These are phyloP conservation scores for Crotalus viridis DNA, from an alignment of 2,113 vertebrate genomes.

Conservation along the genomic window DNA sequence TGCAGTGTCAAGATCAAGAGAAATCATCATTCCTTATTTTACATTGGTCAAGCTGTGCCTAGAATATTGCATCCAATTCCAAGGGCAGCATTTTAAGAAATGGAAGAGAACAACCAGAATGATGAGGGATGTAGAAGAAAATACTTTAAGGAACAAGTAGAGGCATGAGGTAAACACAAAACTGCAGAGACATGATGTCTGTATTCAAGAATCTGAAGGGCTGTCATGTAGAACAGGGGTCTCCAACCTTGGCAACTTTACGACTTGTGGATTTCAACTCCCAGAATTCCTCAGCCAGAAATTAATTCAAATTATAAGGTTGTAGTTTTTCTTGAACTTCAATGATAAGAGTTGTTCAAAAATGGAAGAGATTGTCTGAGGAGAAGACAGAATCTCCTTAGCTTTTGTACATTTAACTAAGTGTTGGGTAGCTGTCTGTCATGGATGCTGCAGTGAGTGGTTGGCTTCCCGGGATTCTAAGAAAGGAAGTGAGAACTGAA, in stretches of 20 bases:
- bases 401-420: not conserved
- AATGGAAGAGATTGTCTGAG: not conserved
- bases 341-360: not conserved
- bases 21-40: not conserved
- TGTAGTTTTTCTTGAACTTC: not conserved
- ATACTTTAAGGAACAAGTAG: not conserved
- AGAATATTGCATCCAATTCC: not conserved
- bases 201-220: not conserved
- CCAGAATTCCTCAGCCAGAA: not conserved
- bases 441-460: not conserved
- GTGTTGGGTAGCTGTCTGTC: not conserved
- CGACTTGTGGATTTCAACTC: too few relatives aligned
- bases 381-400: not conserved
- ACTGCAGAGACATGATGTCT: not conserved
- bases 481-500: not conserved
- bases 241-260: too few relatives aligned
- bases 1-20: not conserved
- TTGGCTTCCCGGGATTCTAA: not conserved
- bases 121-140: not conserved
- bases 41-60: not conserved
- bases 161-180: not conserved
- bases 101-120: not conserved
- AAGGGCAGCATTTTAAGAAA: not conserved
- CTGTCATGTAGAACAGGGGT: not conserved
- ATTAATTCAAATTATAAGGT: not conserved